Evolutionary conservation across 64 coral and sea anemone genomes (phyloP).

Genomic region (Stylophora pistillata): DNA sequence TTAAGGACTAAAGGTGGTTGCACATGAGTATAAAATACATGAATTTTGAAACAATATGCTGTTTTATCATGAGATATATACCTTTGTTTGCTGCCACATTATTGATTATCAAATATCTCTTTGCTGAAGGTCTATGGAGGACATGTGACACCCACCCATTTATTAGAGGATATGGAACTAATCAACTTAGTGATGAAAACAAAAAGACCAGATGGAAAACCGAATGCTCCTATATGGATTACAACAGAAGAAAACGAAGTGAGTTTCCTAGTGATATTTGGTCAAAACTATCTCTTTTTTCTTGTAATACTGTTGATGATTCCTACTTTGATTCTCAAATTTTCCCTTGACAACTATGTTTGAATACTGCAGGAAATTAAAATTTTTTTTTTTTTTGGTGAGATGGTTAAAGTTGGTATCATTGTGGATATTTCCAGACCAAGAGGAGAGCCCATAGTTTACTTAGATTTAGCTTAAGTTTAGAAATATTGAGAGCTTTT

Average conservation of each 20-base stretch:
- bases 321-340: background rate
- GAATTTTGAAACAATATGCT: background rate
- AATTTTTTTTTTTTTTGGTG: too few species aligned
- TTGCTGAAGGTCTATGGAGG: slow-evolving; percentile 5
- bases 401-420: too few species aligned
- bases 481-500: too few species aligned
- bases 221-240: background rate
- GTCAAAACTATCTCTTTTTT: background rate
- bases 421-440: too few species aligned
- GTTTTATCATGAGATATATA: background rate
- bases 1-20: too few species aligned
- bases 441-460: too few species aligned
- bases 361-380: too few species aligned
- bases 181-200: background rate
- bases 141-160: background rate
- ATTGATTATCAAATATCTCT: background rate
- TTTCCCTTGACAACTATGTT: too few species aligned
- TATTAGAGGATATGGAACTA: background rate
- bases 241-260: background rate
- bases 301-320: background rate
- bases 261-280: background rate
- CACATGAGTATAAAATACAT: background rate
- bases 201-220: slow-evolving; percentile 19
- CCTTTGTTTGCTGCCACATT: background rate
- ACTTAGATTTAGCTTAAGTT: too few species aligned